Base-by-base conservation (phyloP, 2,797 vertebrate species). In the Hirundo rustica region DNA sequence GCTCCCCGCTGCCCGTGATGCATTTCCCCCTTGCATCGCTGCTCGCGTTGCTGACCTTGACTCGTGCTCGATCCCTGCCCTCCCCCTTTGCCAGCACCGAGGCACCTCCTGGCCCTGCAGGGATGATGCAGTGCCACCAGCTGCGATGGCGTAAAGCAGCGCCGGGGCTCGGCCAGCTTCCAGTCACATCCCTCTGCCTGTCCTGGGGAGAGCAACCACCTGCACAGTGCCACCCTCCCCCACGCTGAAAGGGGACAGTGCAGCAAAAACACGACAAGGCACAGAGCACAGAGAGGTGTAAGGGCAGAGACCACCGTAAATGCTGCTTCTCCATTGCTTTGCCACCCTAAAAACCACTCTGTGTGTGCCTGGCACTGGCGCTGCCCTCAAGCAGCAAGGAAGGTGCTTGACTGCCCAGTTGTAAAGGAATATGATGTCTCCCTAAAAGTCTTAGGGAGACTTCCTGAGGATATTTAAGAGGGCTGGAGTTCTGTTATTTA, bases 101-200 rank as follows among this genome's bases (percentile, higher is more conserved):
- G 78, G 85, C 92, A 55, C 57, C 57, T 26, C 55, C 55, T 7
- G 7, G 55, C 55, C 55, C 88, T 61, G 50, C 13, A 0, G 93
- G 79, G 73, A 92, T 92, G 94, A 95, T 75, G 88, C 40, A 94
- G 73, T 92, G 93, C 47, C 45, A 77, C 94, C 95, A 86, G 94
- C 93, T 92, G 95, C 73, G 93, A 83, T 21, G 34, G 72, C 3
- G 4, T n/a, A 83, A 88, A 77, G 76, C 79, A 68, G 48, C 0
- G 1, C 53, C 18, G 8, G 81, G 89, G 23, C 75, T 83, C 20
- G 0, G 95, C 93, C 95, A 60, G 6, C 62, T 86, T 91, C 73
- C 89, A 75, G 93, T 27, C 91, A 58, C 76, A 68, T 86, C 86
- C 30, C 73, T 89, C 93, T 84, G 76, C 73, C 58, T 25, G 76